These are phyloP conservation scores for Nothobranchius kuhntae DNA, from an alignment of 2,113 vertebrate species.

Conservation along the genomic window DNA sequence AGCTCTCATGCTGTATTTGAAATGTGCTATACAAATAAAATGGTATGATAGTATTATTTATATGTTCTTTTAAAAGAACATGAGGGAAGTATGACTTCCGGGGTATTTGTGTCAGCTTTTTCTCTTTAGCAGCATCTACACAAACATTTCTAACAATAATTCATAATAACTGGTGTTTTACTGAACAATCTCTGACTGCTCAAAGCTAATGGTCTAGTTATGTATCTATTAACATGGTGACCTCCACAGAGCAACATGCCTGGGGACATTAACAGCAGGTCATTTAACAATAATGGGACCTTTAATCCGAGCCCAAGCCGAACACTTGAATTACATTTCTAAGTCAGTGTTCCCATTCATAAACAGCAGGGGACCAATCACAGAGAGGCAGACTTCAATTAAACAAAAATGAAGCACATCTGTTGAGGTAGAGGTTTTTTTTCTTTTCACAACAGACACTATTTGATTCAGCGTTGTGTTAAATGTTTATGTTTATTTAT, in stretches of 20 bases:
- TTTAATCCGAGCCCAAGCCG: constrained; percentile 65
- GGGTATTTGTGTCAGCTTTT: not conserved
- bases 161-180: constrained; percentile 13
- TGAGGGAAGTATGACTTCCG: not conserved
- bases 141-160: not conserved
- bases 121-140: not conserved
- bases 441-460: not conserved
- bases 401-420: constrained; percentile 64
- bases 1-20: too few relatives aligned
- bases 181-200: constrained; percentile 13
- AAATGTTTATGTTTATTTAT: not conserved
- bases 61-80: too few relatives aligned
- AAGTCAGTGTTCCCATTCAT: constrained; percentile 60
- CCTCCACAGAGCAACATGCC: constrained; percentile 55
- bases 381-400: constrained; percentile 58
- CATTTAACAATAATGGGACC: constrained; percentile 60
- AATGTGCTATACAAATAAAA: too few relatives aligned
- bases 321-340: constrained; percentile 70
- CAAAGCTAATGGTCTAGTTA: constrained; percentile 53
- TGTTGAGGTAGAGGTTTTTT: constrained; percentile 38
- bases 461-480: constrained; percentile 27
- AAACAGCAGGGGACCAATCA: constrained; percentile 69
- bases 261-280: constrained; percentile 54
- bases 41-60: too few relatives aligned
- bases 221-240: constrained; percentile 61